Evolutionary conservation across 53 echinoderm and acorn worm genomes (phyloP), one percentile per base, ranked within the genome.

Genomic region (Apostichopus leukothele): DNA sequence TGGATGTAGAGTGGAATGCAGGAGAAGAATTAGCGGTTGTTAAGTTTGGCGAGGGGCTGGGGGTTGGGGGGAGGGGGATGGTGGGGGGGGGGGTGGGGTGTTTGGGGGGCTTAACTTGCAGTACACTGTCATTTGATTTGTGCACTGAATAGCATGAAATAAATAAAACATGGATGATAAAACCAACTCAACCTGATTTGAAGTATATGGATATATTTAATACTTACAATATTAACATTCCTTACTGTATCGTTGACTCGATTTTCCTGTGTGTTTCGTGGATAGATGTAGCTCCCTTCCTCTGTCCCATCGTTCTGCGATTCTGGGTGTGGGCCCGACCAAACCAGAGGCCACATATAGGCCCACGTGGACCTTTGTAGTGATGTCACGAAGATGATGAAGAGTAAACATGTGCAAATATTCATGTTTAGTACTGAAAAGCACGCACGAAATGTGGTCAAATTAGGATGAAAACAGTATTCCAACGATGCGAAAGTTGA

Each of bases 311-410:
- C 71, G 11, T 86, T 20, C 13, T 66, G 86, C 6, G 23, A 16
- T 5, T 86, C 67, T 50, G 86, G 86, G 14, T 86, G 86, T 6
- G 86, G 86, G 26, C 67, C 86, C 16, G 86, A 86, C 13, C 61
- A 86, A 7, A 86, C 51, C 50, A 86, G 86, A 18, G 86, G 86
- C 86, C 86, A 86, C 66, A 86, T 86, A 50, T 67, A 86, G 25
- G 67, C 71, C 50, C 50, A 39, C 8, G 86, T 61, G 22, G 67
- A 25, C 66, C 63, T 66, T 51, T 86, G 86, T 10, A 86, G 13
- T 5, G 71, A 22, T 18, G 60, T 22, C 25, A 68, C 13, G 9
- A 10, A 60, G 23, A 86, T 21, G 3, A 18, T 21, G 4, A 67
- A 11, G 18, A 86, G 51, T 18, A 86, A 61, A 26, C 39, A 67